Conservation (phyloP, 2,797 vertebrate species). For the Lepus townsendii region DNA sequence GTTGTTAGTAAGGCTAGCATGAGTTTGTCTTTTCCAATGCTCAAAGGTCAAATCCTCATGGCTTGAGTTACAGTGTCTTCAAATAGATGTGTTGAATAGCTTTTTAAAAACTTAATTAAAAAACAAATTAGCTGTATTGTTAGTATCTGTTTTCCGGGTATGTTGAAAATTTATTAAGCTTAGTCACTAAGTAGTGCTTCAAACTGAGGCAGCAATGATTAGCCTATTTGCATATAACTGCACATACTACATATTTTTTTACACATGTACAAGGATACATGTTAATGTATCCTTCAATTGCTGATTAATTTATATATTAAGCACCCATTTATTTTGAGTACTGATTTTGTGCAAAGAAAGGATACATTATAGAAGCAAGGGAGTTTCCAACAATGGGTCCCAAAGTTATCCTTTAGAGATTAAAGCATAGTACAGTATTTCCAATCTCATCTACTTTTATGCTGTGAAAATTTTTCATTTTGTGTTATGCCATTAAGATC, state of each 20-base stretch:
- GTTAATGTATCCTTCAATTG: conserved; percentile 8
- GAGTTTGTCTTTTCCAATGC: conserved; percentile 17
- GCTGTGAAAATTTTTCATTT: conserved; percentile 32
- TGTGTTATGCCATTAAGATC: conserved; percentile 15
- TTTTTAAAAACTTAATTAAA: neutral
- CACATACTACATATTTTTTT: neutral
- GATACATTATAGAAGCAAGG: conserved; percentile 42
- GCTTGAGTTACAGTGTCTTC: neutral
- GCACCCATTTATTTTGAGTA: conserved; percentile 16
- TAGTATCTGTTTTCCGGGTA: neutral
- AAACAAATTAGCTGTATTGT: neutral
- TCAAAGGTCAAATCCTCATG: neutral
- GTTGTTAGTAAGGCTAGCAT: neutral
- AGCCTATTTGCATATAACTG: neutral
- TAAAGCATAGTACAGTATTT: conserved; percentile 1
- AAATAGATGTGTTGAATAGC: neutral
- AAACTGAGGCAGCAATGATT: neutral
- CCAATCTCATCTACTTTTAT: conserved; percentile 49
- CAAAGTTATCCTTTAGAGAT: neutral
- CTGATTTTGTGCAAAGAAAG: conserved; percentile 36
- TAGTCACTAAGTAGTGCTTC: conserved; percentile 12
- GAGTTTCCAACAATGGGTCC: neutral
- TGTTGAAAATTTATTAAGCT: conserved; percentile 27
- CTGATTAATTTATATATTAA: neutral
- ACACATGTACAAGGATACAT: neutral